A percentile compares a stretch with the other conserved stretches of the same genome.
phyloP scores from a whole-genome alignment of 2,113 vertebrate genomes.

The Aldabrachelys gigantea region DNA sequence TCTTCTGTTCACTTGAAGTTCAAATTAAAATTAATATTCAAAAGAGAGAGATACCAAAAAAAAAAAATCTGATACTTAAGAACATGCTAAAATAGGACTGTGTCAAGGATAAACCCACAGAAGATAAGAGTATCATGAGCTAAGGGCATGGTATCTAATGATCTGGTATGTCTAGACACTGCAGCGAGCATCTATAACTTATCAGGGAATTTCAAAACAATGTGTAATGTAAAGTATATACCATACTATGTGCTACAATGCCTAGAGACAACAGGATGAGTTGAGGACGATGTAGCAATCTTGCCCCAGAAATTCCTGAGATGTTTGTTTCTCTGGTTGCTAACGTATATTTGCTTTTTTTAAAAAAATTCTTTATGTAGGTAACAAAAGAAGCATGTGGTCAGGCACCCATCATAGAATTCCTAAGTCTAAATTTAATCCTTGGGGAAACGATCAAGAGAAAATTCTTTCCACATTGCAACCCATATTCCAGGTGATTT shows the following conservation, averaged over 20 bases:
- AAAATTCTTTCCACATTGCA: background rate
- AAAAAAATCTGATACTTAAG: background rate
- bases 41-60: background rate
- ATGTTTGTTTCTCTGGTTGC: background rate
- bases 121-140: background rate
- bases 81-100: background rate
- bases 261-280: background rate
- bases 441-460: background rate
- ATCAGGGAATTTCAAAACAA: constrained; percentile 31
- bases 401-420: background rate
- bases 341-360: background rate
- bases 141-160: background rate
- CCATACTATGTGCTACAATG: background rate
- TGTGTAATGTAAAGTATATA: background rate
- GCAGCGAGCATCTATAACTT: background rate
- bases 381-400: background rate
- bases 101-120: background rate
- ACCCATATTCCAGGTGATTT: background rate
- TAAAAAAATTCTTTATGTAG: background rate
- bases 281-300: background rate
- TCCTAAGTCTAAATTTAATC: background rate
- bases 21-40: background rate
- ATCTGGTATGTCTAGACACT: background rate
- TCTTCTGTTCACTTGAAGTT: background rate
- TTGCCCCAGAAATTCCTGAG: background rate